Evolutionary conservation across 2,888 invertebrate species (phyloP).

Genomic region (Conus canariensis): DNA sequence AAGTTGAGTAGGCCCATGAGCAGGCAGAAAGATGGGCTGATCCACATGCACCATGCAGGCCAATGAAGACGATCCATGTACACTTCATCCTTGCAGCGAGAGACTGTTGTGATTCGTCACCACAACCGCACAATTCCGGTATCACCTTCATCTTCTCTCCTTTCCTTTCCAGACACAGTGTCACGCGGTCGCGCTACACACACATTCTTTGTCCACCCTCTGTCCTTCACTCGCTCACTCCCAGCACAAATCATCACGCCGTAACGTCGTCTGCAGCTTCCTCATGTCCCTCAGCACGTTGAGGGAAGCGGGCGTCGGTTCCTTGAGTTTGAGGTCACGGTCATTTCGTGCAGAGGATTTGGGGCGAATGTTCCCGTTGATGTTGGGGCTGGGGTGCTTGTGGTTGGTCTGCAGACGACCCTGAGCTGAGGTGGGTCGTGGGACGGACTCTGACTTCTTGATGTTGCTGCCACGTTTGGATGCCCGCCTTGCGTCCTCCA

Average conservation of each 20-base stretch:
- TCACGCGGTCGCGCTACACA: too few species aligned
- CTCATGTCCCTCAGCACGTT: conserved; percentile 75
- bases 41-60: too few species aligned
- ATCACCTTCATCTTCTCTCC: too few species aligned
- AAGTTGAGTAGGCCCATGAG: too few species aligned
- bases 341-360: conserved; percentile 28
- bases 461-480: not conserved
- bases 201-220: not conserved
- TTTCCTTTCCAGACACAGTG: too few species aligned
- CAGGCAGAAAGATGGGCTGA: too few species aligned
- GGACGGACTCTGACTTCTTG: conserved; percentile 31
- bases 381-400: not conserved
- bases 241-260: conserved; percentile 76
- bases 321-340: not conserved
- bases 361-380: conserved; percentile 13
- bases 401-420: conserved; percentile 22
- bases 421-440: conserved; percentile 43
- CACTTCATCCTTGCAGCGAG: too few species aligned
- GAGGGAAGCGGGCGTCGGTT: conserved; percentile 51
- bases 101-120: too few species aligned
- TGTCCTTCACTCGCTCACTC: conserved; percentile 54
- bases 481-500: conserved; percentile 31
- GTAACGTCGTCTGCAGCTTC: conserved; percentile 74
- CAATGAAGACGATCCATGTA: too few species aligned
- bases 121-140: too few species aligned